phyloP scores from a whole-genome alignment of 2,888 invertebrate species.

The Pristionchus maxplancki region DNA sequence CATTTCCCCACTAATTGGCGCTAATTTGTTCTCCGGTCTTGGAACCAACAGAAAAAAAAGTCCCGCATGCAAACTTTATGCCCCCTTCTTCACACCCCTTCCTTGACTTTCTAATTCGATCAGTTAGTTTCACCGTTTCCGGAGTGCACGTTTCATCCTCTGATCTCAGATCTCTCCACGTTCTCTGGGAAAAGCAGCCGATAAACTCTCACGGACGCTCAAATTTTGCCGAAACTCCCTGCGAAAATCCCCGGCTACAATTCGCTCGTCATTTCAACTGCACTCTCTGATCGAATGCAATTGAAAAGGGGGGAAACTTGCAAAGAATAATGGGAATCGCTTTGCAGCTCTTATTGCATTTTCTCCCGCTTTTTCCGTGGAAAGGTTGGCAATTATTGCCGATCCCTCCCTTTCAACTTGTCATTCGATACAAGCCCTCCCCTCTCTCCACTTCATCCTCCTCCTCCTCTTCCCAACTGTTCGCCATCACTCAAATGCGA shows the following conservation, averaged over 20 bases:
- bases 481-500: constrained; percentile 34
- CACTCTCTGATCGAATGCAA: neutral
- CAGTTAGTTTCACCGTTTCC: constrained; percentile 13
- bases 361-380: neutral
- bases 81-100: neutral
- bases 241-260: neutral
- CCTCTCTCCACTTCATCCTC: neutral
- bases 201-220: neutral
- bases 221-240: neutral
- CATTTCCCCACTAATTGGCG: neutral
- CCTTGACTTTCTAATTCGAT: neutral
- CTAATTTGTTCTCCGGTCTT: constrained; percentile 11
- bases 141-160: neutral
- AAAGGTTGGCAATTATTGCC: neutral
- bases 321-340: neutral
- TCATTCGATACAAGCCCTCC: constrained; percentile 12
- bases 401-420: neutral
- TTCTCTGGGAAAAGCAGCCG: constrained; percentile 6
- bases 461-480: neutral
- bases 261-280: neutral
- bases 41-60: neutral
- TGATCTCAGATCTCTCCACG: constrained; percentile 3
- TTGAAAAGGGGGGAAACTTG: neutral
- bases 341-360: neutral
- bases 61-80: neutral